Percentiles rank a stretch among this genome's conserved stretches.
Evolutionary conservation across 2,888 invertebrate genomes (phyloP).

Genomic region (Aspidapion aeneum): DNA sequence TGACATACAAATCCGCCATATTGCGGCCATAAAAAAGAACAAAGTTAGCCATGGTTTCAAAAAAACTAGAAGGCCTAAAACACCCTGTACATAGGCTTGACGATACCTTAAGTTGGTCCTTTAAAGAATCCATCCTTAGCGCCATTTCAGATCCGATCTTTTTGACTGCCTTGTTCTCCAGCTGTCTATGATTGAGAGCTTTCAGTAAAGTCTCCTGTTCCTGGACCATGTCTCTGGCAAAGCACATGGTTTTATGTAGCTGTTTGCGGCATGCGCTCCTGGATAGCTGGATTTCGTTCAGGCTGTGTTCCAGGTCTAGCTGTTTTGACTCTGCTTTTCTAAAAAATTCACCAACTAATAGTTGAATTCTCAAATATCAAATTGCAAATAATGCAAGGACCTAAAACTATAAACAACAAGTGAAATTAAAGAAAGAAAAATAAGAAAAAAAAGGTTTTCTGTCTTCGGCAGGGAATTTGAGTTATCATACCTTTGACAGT

Average conservation of each 20-base stretch:
- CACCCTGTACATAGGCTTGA: no score
- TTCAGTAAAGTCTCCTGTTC: conserved; percentile 53
- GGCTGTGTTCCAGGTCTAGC: conserved; percentile 47
- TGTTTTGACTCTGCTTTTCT: conserved; percentile 50
- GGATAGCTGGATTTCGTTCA: conserved; percentile 50
- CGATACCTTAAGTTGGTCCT: conserved; percentile 51
- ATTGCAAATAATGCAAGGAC: no score
- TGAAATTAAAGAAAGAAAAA: no score
- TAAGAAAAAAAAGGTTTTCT: no score
- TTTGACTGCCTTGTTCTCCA: conserved; percentile 46
- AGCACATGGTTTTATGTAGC: conserved; percentile 51
- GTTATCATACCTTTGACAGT: no score
- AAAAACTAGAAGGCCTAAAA: no score
- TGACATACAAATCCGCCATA: no score
- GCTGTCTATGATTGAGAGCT: conserved; percentile 43
- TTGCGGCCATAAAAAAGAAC: no score
- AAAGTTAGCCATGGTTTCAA: no score
- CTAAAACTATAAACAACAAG: no score
- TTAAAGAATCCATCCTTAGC: conserved; percentile 50
- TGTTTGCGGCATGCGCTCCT: conserved; percentile 52
- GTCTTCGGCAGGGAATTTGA: no score
- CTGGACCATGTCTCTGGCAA: conserved; percentile 52
- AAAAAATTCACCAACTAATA: conserved; percentile 14
- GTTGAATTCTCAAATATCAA: no score
- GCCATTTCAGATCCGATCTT: conserved; percentile 51